phyloP scores from a whole-genome alignment of 37 sponge, comb jelly and placozoan species.

The Aphrocallistes beatrix region DNA sequence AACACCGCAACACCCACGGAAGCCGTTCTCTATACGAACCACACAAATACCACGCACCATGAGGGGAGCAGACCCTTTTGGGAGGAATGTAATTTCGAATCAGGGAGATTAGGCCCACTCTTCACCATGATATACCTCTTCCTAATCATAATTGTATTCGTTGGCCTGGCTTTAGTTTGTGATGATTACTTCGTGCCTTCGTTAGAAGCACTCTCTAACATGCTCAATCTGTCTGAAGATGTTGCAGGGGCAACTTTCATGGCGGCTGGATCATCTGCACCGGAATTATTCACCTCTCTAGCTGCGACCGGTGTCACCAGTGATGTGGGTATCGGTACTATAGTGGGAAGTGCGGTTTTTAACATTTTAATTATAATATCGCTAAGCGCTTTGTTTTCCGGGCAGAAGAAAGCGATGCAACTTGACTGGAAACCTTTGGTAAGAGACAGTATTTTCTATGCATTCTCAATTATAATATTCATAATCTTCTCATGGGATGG shows the following conservation, averaged over 20 bases:
- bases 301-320: slow-evolving; percentile 54
- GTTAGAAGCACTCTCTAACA: slow-evolving; percentile 69
- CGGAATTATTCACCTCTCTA: slow-evolving; percentile 76
- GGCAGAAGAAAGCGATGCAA: slow-evolving; percentile 34
- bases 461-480: slow-evolving; percentile 42
- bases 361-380: slow-evolving; percentile 70
- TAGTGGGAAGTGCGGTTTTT: slow-evolving; percentile 86
- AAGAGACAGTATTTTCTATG: slow-evolving; percentile 61
- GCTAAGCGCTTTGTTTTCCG: slow-evolving; percentile 42
- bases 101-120: slow-evolving; percentile 16
- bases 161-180: slow-evolving; percentile 70
- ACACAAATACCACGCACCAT: neutral
- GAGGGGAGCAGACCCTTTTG: slow-evolving; percentile 24
- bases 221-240: slow-evolving; percentile 72
- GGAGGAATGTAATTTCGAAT: slow-evolving; percentile 46
- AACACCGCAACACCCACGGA: no score
- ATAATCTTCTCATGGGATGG: slow-evolving; percentile 66
- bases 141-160: slow-evolving; percentile 34
- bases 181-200: slow-evolving; percentile 90
- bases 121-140: slow-evolving; percentile 32
- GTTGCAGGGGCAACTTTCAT: slow-evolving; percentile 93
- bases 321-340: slow-evolving; percentile 78
- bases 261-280: slow-evolving; percentile 87
- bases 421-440: slow-evolving; percentile 65
- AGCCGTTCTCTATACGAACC: no score